These are phyloP conservation scores for Alethe castanea DNA, from an alignment of 2,113 vertebrate species.

Conservation along the genomic window DNA sequence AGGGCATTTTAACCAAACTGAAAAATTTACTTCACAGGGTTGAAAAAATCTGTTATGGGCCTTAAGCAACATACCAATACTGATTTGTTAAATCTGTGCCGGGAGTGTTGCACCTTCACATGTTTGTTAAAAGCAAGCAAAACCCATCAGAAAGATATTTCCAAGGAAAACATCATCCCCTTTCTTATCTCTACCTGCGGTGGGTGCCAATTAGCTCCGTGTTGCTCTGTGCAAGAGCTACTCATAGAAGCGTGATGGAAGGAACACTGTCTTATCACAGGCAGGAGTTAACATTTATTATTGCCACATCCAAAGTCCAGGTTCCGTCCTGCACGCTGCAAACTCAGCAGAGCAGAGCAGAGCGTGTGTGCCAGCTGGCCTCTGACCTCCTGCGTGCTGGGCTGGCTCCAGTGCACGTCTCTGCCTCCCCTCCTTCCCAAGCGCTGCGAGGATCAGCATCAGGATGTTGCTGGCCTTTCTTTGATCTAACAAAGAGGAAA, in stretches of 20 bases:
- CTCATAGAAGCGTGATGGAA: background rate
- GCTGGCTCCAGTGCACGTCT: background rate
- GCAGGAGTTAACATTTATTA: conserved; percentile 30
- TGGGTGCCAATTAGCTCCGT: background rate
- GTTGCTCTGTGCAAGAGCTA: background rate
- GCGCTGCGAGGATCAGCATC: background rate
- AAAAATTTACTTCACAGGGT: background rate
- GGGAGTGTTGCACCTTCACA: background rate
- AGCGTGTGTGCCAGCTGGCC: background rate
- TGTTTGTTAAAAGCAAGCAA: background rate
- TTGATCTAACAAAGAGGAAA: conserved; percentile 12
- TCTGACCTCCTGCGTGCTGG: background rate
- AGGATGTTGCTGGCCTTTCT: background rate
- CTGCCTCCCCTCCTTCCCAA: background rate
- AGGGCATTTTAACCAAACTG: background rate
- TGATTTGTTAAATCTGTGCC: background rate
- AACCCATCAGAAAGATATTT: background rate
- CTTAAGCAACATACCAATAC: background rate
- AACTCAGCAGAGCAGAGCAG: background rate
- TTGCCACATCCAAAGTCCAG: conserved; percentile 58
- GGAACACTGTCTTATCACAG: conserved; percentile 44
- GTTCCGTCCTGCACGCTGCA: background rate
- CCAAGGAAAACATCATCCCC: background rate
- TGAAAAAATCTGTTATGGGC: background rate
- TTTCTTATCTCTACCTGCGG: background rate